Evolutionary conservation across 1,140 invertebrate species (phyloP).

Genomic region (Bombus cullumanus): DNA sequence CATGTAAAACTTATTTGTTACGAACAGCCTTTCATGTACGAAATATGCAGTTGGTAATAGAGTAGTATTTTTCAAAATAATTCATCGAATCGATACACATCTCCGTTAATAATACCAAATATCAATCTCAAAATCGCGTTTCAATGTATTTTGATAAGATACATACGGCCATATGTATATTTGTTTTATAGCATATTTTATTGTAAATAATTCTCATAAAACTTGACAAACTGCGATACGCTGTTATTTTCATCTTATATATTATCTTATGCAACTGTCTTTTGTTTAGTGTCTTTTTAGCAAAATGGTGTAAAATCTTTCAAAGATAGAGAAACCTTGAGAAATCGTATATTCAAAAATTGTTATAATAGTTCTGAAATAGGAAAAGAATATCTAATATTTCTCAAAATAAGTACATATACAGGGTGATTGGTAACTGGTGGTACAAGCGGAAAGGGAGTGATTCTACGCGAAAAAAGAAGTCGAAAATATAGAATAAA

Average conservation of each 20-base stretch:
- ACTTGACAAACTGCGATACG: background rate
- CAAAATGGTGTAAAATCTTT: no score
- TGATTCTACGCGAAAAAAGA: no score
- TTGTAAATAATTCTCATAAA: background rate
- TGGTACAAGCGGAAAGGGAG: no score
- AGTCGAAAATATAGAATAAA: no score
- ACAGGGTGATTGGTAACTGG: no score
- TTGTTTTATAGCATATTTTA: background rate
- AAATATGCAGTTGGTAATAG: background rate
- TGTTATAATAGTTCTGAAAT: no score
- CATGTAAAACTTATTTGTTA: background rate
- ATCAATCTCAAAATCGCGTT: background rate
- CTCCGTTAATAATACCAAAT: background rate
- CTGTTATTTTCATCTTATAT: background rate
- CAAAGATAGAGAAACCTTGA: no score
- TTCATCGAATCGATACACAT: background rate
- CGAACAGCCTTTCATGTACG: background rate
- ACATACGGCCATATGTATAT: background rate
- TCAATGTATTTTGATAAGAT: background rate
- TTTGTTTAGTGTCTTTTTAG: no score
- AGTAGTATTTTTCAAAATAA: background rate
- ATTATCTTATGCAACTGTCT: background rate
- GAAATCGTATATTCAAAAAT: no score
- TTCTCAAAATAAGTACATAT: no score
- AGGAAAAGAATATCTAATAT: no score